Percentiles rank a stretch among this genome's conserved stretches.
phyloP scores from a whole-genome alignment of 2,888 invertebrate genomes.

The Drosophila pseudotakahashii region DNA sequence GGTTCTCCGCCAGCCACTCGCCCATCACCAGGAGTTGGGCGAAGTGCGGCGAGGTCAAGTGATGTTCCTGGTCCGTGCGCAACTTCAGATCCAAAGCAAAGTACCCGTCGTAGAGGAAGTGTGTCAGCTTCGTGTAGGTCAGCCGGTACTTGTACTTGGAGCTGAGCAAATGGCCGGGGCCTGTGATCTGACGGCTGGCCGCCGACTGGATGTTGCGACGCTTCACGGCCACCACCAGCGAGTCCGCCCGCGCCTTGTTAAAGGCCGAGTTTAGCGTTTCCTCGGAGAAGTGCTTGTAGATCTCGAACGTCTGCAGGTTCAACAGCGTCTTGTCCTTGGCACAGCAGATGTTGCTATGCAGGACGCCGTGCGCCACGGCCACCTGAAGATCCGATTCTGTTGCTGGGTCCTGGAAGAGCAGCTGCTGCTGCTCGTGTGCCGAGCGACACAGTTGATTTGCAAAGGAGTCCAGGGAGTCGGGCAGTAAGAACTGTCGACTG shows the following conservation, averaged over 20 bases:
- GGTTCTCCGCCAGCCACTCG: slow-evolving; percentile 84
- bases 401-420: slow-evolving; percentile 72
- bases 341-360: slow-evolving; percentile 88
- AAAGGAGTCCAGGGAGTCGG: slow-evolving; percentile 81
- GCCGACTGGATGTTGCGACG: slow-evolving; percentile 78
- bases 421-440: slow-evolving; percentile 64
- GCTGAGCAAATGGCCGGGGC: slow-evolving; percentile 84
- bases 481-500: slow-evolving; percentile 70
- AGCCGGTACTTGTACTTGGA: slow-evolving; percentile 83
- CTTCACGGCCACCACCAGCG: slow-evolving; percentile 86
- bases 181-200: slow-evolving; percentile 70
- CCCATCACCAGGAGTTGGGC: slow-evolving; percentile 85
- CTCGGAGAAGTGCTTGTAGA: slow-evolving; percentile 90
- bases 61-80: neutral
- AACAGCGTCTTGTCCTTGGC: slow-evolving; percentile 87
- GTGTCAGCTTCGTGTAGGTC: slow-evolving; percentile 75
- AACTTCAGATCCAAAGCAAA: slow-evolving; percentile 65
- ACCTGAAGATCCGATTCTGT: slow-evolving; percentile 75
- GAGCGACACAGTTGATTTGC: slow-evolving; percentile 60
- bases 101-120: slow-evolving; percentile 69
- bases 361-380: slow-evolving; percentile 82
- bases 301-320: slow-evolving; percentile 88
- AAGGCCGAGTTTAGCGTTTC: slow-evolving; percentile 87
- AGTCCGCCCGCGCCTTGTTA: slow-evolving; percentile 86
- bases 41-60: slow-evolving; percentile 84